Base-by-base conservation (phyloP, 2,113 vertebrate genomes). In the Sorex fumeus region DNA sequence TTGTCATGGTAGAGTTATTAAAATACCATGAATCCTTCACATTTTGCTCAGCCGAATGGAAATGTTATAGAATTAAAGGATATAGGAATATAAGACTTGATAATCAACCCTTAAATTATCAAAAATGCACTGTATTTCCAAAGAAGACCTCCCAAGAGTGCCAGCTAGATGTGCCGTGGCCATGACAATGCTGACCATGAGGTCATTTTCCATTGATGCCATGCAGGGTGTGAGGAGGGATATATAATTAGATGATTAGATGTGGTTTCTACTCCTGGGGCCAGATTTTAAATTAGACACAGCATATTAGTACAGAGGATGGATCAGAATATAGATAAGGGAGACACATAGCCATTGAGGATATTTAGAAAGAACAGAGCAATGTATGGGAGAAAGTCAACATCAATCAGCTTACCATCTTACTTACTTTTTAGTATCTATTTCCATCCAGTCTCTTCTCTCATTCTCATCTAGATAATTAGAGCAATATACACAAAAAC, bases 51-150 rank as follows among this genome's bases (percentile, higher is more conserved):
- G 70, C 77, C 75, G 66, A 76, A 82, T 71, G 74, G 75, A 93
- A 94, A 80, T 95, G 70, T 91, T 67, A 28, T 60, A 67, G 78
- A 84, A 45, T 79, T 60, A 15, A 80, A 88, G 83, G 86, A 78
- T 86, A 74, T 86, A 88, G 91, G 72, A 50, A 80, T 84, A 90
- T 88, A 88, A 95, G 72, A 70, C 79, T 83, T 71, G 79, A 90
- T 93, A 91, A 92, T 84, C 75, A 60, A 32, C 43, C 30, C 60
- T 85, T 91, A 84, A 93, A 66, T 87, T 88, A 71, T 80, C 27
- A 79, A 57, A 96, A 88, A 66, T 30, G 11, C 53, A 81, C 76
- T 93, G 0, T 81, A 57, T 93, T 90, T 91, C 74, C 47, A 74
- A 87, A 87, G 70, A 80, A 84, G 72, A 27, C 72, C 81, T 57